These are phyloP conservation scores for Gryllus longicercus DNA, from an alignment of 2,888 invertebrate species.

Conservation along the genomic window DNA sequence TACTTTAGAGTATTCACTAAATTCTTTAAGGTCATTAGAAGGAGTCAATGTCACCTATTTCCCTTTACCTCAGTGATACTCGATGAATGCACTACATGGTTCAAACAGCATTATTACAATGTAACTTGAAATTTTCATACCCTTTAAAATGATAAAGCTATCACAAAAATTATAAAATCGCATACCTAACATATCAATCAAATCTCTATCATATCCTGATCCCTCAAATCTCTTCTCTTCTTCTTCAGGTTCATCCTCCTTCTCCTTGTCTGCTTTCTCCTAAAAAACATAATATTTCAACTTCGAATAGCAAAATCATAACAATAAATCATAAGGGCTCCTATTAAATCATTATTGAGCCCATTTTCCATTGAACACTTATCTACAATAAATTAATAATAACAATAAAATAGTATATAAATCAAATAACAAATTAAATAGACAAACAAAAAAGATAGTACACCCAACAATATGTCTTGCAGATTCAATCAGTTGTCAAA, in stretches of 20 bases:
- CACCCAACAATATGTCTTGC: too few relatives aligned
- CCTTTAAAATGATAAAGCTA: not conserved
- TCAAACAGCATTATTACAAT: too few relatives aligned
- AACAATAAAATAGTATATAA: not conserved
- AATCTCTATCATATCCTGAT: constrained; percentile 77
- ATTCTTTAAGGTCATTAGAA: too few relatives aligned
- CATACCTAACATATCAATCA: constrained; percentile 84
- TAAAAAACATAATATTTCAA: constrained; percentile 38
- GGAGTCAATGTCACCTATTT: too few relatives aligned
- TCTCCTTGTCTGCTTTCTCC: constrained; percentile 44
- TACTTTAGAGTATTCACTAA: too few relatives aligned
- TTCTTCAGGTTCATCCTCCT: constrained; percentile 44
- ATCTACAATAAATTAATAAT: not conserved
- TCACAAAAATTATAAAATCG: not conserved
- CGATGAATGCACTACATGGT: too few relatives aligned
- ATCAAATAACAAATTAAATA: not conserved
- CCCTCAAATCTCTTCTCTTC: constrained; percentile 85
- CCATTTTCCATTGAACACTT: not conserved
- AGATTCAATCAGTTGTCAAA: too few relatives aligned
- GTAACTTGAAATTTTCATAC: not conserved
- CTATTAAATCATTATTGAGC: constrained; percentile 21
- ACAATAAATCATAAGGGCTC: too few relatives aligned
- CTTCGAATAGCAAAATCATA: too few relatives aligned
- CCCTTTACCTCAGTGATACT: too few relatives aligned
- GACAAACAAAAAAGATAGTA: too few relatives aligned